Conservation (phyloP, 2,888 invertebrate species). For the Glyphotaelius pellucidus region DNA sequence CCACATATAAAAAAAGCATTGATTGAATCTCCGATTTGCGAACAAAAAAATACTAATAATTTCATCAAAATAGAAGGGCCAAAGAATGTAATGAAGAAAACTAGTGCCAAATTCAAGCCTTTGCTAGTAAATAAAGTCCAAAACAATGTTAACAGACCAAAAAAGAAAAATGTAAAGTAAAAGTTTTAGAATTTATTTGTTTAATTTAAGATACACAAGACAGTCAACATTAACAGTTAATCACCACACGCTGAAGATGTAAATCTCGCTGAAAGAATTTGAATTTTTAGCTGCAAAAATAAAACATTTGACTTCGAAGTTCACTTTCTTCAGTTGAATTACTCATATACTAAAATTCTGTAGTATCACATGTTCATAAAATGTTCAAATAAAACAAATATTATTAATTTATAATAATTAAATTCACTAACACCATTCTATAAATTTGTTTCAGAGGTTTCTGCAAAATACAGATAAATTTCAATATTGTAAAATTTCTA, state of each 20-base stretch:
- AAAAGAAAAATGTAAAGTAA: slow-evolving; percentile 57
- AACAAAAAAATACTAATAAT: slow-evolving; percentile 63
- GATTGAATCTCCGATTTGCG: slow-evolving; percentile 58
- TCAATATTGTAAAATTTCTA: background rate
- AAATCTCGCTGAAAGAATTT: slow-evolving; percentile 24
- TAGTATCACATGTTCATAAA: slow-evolving; percentile 28
- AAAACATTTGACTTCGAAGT: slow-evolving; percentile 15
- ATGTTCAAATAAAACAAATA: slow-evolving; percentile 14
- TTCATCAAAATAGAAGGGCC: slow-evolving; percentile 67
- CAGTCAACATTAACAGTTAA: slow-evolving; percentile 59
- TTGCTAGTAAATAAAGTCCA: slow-evolving; percentile 73
- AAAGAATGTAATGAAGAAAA: background rate
- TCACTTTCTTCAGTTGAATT: slow-evolving; percentile 27
- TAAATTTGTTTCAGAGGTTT: background rate
- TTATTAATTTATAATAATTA: slow-evolving; percentile 35
- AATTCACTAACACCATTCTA: slow-evolving; percentile 33
- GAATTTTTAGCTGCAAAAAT: slow-evolving; percentile 15
- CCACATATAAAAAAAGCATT: slow-evolving; percentile 66
- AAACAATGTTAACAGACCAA: slow-evolving; percentile 73
- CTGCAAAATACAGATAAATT: background rate
- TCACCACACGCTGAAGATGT: slow-evolving; percentile 59
- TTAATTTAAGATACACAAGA: slow-evolving; percentile 60
- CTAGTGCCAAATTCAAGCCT: slow-evolving; percentile 69
- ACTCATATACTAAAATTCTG: slow-evolving; percentile 15
- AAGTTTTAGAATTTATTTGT: slow-evolving; percentile 54